Evolutionary conservation across 2,113 vertebrate genomes (phyloP), one percentile per base, ranked within the genome.

Genomic region (Calyptommatus sinebrachiatus): DNA sequence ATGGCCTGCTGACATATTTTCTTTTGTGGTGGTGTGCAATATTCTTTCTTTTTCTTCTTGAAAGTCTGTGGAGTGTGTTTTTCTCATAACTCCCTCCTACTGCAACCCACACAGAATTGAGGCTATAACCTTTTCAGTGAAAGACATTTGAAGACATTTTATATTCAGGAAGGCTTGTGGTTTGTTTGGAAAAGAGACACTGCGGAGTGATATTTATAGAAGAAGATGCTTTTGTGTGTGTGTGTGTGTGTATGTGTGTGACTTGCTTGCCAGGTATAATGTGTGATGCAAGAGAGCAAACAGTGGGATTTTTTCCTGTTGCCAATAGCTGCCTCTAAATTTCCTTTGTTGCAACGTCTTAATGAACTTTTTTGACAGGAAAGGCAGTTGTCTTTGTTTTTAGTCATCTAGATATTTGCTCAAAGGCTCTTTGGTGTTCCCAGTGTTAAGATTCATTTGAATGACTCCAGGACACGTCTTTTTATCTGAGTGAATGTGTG

Each of bases 341-440:
- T 76, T n/a, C 35, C 89, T 83, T 69, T 76, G 77, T 76, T 74
- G 83, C 63, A 46, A 69, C 83, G 18, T 0, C 73, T 88, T 86
- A 72, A 73, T 80, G 78, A 88, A 80, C 92, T 91, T 76, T 91
- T 81, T 86, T 86, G 63, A 84, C 81, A 89, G 89, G 68, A 78
- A 72, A 87, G 87, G 89, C 78, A 84, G 78, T 91, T 62, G 24
- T 28, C 87, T 87, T 92, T 89, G 86, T 89, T 71, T 35, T 71
- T 72, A 74, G 46, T 86, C 73, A 61, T 87, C 81, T 82, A 84
- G 71, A 93, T 91, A 94, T 91, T 91, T 82, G 84, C 85, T 81
- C 88, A 89, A 87, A 93, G 82, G 81, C 77, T 88, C 81, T 84
- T 77, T 81, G n/a, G 3, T 80, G 83, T 71, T 89, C 84, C 86